Evolutionary conservation across 1,140 invertebrate genomes (phyloP).

Genomic region (Pollicipes pollicipes): DNA sequence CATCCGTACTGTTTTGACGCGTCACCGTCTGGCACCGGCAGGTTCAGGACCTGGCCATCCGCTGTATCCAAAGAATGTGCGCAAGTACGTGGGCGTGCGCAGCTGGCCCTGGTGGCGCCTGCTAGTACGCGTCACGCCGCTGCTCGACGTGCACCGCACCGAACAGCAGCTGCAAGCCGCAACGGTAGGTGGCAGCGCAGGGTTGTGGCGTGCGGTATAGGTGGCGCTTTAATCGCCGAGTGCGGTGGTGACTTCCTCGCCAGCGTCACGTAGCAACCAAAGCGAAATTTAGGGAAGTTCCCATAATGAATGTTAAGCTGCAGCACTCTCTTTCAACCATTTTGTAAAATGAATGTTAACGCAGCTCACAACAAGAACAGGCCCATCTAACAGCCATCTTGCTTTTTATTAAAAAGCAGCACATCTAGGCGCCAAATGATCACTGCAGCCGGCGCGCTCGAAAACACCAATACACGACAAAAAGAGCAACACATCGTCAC

Average conservation of each 20-base stretch:
- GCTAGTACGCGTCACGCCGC: conserved; percentile 68
- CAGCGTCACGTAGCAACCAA: too few relatives aligned
- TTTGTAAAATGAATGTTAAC: background rate
- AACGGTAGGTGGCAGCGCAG: conserved; percentile 36
- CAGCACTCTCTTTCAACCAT: too few relatives aligned
- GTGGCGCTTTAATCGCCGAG: conserved; percentile 7
- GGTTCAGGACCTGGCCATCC: conserved; percentile 69
- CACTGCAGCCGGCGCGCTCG: too few relatives aligned
- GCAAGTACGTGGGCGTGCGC: conserved; percentile 68
- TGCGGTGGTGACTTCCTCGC: too few relatives aligned
- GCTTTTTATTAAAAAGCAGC: too few relatives aligned
- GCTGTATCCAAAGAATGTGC: conserved; percentile 79
- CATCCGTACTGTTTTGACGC: too few relatives aligned
- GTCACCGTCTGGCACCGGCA: conserved; percentile 21
- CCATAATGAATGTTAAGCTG: too few relatives aligned
- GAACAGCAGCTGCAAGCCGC: conserved; percentile 66
- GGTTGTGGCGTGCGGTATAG: background rate
- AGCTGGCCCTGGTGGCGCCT: conserved; percentile 93
- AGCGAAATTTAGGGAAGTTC: background rate
- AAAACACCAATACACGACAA: too few relatives aligned
- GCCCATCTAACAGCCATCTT: too few relatives aligned
- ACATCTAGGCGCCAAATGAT: too few relatives aligned
- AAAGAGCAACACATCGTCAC: too few relatives aligned
- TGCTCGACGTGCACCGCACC: conserved; percentile 78
- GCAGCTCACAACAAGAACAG: too few relatives aligned